Base-by-base conservation (phyloP, 2,888 invertebrate genomes). In the Trichogramma evanescens region DNA sequence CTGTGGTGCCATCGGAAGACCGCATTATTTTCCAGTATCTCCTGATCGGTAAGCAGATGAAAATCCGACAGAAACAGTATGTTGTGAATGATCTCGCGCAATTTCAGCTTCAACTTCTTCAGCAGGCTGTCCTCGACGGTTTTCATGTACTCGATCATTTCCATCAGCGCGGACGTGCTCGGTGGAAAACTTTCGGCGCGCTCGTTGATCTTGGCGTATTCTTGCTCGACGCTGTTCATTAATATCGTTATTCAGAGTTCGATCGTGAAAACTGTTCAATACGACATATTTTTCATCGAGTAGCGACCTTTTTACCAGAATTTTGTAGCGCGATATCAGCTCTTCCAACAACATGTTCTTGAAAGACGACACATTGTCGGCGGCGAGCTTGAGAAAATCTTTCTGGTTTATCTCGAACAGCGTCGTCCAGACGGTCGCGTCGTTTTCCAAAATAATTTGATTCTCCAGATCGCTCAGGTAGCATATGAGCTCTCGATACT, bases 1-100 rank as follows among this genome's bases (percentile, higher is more conserved):
- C 87, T 84, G 40, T 89, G 82, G 73, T 92, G 91, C 93, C 93
- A 94, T 71, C 90, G 88, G 71, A 92, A 93, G 0, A 91, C 88
- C 64, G 86, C 86, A 68, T 89, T 91, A 73, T 95, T 95, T 50
- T 89, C 87, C 69, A 89, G 87, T 72, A 95, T 89, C 78, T 96
- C 93, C 4, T 88, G 80, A 0, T 92, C 89, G 0, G 91, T 86
- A 70, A 93, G 88, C 4, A 83, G 80, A 7, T 88, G 87, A 72
- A 91, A 89, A 74, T 95, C 93, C 9, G 91, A 87, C 13, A 96
- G 80, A 79, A 94, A 94, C 43, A 88, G 78, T 52, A 95, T 88
- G 70, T 89, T 89, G 44, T 81, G 79, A 82, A 91, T 79, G 43
- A 86, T 83, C 49, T 83, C 80, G 60, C 83, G 83, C 6, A 95